Conservation (phyloP, 2,113 vertebrate species). For the Oreotrochilus melanogaster region DNA sequence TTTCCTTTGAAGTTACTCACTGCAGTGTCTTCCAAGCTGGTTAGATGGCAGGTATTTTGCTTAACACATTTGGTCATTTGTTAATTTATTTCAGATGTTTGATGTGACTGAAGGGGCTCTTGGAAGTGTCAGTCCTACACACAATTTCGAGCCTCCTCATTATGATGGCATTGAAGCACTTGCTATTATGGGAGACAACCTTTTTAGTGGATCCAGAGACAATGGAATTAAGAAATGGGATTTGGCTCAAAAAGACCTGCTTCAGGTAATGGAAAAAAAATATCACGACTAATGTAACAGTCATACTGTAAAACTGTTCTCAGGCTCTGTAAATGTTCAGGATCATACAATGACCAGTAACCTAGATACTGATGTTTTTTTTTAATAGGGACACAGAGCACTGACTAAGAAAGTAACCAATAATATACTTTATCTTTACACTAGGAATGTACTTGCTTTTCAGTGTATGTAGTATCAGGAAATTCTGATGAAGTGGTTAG, state of each 20-base stretch:
- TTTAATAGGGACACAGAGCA: not conserved
- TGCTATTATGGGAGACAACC: constrained; percentile 84
- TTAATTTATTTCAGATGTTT: constrained; percentile 86
- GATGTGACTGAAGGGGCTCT: constrained; percentile 93
- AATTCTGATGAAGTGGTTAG: not conserved
- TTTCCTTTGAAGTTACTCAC: not conserved
- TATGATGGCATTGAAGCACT: constrained; percentile 93
- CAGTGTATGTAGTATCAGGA: not conserved
- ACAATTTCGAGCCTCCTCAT: constrained; percentile 91
- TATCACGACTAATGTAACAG: not conserved
- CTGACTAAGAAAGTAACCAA: not conserved
- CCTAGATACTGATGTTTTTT: not conserved
- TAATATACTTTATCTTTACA: not conserved
- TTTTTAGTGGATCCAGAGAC: constrained; percentile 93
- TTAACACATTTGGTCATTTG: not conserved
- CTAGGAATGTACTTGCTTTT: not conserved
- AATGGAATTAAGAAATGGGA: constrained; percentile 96
- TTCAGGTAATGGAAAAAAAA: constrained; percentile 82
- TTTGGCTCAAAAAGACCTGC: constrained; percentile 86
- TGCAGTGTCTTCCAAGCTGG: not conserved
- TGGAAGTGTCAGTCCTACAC: constrained; percentile 87
- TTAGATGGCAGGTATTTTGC: not conserved
- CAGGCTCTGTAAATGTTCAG: not conserved
- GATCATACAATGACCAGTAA: not conserved
- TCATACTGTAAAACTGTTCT: not conserved